Evolutionary conservation across 2,797 vertebrate species (phyloP), one percentile per base, ranked within the genome.

Genomic region (Pelobates cultripes): DNA sequence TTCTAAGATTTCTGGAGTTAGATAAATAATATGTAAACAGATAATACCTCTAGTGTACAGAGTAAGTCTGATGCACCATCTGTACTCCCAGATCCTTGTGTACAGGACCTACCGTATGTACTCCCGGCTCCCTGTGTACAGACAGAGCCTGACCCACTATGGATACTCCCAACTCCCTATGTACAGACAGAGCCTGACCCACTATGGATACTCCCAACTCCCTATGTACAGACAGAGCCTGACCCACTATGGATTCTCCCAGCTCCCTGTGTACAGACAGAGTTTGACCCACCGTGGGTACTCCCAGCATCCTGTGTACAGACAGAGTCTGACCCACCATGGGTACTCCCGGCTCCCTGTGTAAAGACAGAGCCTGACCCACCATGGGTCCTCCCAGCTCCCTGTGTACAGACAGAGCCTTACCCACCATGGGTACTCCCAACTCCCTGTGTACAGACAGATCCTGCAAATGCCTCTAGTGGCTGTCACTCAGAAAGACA

Each of bases 1-100:
- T 88, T 81, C 70, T 79, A 83, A 86, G 86, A 88, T 88, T 84
- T 86, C 87, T 78, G 82, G 84, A 44, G 0, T 86, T 81, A 8
- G 74, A 88, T 55, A 83, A 86, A 85, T 87, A 85, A 88, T 85
- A 84, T 73, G 79, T 73, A 73, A 68, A 75, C 82, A 66, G 3
- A 70, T 14, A 3, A 78, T 79, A 75, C 13, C 84, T 57, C 80
- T 9, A 47, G 14, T 45, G 53, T 28, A 28, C 28, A 28, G 28
- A 28, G 28, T 28, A 2, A 28, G 28, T 28, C 28, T 28, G 28
- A 28, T 28, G 28, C 28, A 28, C 28, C 28, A n/a, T 14, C 13
- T 61, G 57, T 17, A 14, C 15, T 15, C 57, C 57, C 57, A 61
- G 57, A 3, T 2, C 3, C 3, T 9, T 61, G 57, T 10, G 47